Evolutionary conservation across 2,113 vertebrate species (phyloP).

Genomic region (Bombycilla garrulus): DNA sequence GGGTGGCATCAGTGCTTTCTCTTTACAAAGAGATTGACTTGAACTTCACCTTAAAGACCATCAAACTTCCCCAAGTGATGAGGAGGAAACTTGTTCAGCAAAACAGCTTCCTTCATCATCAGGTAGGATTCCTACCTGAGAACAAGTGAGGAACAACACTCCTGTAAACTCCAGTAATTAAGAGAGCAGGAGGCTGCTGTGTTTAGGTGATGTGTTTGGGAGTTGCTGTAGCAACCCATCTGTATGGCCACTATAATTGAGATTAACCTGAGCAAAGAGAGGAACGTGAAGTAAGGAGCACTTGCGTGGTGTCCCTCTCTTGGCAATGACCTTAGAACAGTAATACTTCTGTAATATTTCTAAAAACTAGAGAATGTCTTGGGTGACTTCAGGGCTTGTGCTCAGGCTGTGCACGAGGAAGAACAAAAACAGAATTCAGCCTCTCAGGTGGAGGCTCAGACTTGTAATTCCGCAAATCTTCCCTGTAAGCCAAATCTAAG

Average conservation of each 20-base stretch:
- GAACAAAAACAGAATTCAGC: not conserved
- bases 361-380: not conserved
- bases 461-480: not conserved
- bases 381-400: not conserved
- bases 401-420: not conserved
- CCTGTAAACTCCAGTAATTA: not conserved
- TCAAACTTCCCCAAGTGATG: not conserved
- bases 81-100: not conserved
- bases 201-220: not conserved
- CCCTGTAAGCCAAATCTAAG: not conserved
- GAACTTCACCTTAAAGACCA: not conserved
- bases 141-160: not conserved
- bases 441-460: not conserved
- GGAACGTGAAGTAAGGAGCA: not conserved
- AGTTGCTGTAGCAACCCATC: not conserved
- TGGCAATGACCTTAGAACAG: not conserved
- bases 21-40: not conserved
- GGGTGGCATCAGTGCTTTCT: not conserved
- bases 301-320: not conserved
- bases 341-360: not conserved
- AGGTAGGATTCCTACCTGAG: not conserved
- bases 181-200: not conserved
- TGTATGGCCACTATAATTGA: not conserved
- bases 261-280: not conserved
- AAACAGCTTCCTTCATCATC: not conserved